Evolutionary conservation across 1,140 invertebrate species (phyloP).

Genomic region (Drosophila simulans): DNA sequence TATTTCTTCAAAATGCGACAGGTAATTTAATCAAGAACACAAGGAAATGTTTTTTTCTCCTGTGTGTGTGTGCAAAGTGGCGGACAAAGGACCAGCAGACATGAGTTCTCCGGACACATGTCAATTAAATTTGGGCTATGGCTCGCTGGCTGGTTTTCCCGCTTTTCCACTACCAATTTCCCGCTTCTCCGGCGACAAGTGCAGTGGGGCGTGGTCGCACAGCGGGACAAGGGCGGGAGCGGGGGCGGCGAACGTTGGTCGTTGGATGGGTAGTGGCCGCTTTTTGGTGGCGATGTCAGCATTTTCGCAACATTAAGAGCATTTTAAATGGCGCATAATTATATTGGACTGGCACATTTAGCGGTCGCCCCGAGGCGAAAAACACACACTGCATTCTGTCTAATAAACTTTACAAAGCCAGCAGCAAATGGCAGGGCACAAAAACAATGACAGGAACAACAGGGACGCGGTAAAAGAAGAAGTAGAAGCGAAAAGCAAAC

Average conservation of each 20-base stretch:
- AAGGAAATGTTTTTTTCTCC: slow-evolving; percentile 4
- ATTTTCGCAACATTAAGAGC: slow-evolving; percentile 64
- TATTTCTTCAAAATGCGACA: no score
- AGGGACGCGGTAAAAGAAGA: slow-evolving; percentile 16
- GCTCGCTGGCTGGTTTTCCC: slow-evolving; percentile 39
- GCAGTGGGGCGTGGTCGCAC: slow-evolving; percentile 28
- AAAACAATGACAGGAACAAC: slow-evolving; percentile 24
- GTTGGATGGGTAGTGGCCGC: not conserved
- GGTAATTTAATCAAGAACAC: not conserved
- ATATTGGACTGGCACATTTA: slow-evolving; percentile 77
- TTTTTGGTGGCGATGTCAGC: slow-evolving; percentile 16
- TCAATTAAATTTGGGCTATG: slow-evolving; percentile 73
- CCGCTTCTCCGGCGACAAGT: slow-evolving; percentile 34
- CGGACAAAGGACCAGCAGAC: slow-evolving; percentile 33
- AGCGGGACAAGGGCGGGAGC: slow-evolving; percentile 1
- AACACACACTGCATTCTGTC: slow-evolving; percentile 61
- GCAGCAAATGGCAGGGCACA: slow-evolving; percentile 41
- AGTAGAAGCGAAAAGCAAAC: slow-evolving; percentile 44
- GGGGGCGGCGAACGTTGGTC: not conserved
- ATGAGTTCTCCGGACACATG: slow-evolving; percentile 58
- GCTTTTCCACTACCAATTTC: slow-evolving; percentile 12
- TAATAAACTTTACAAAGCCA: slow-evolving; percentile 71
- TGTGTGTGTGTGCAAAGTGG: slow-evolving; percentile 19
- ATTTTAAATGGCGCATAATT: slow-evolving; percentile 80
- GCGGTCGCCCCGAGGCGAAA: slow-evolving; percentile 51